These are phyloP conservation scores for Eolophus roseicapilla DNA, from an alignment of 2,113 vertebrate species.

Conservation along the genomic window DNA sequence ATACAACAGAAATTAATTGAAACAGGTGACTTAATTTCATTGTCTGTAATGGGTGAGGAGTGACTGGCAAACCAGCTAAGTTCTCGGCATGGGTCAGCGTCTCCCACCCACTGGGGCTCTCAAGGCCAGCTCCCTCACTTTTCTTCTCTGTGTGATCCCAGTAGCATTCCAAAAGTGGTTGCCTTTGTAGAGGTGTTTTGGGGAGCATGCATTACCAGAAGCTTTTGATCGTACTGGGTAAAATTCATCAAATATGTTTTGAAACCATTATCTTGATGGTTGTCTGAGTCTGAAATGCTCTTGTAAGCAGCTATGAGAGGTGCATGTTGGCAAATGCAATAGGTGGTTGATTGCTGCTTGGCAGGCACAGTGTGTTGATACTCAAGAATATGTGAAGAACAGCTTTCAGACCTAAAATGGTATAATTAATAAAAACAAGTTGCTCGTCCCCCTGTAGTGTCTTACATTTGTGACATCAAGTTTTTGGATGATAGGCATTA, in stretches of 20 bases:
- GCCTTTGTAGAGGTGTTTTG: not conserved
- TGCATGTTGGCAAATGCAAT: not conserved
- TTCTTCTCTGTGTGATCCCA: not conserved
- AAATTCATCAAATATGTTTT: not conserved
- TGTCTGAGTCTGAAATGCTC: not conserved
- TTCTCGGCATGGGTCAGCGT: not conserved
- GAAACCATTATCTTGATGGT: not conserved
- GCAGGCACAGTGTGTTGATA: not conserved
- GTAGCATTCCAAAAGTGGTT: not conserved
- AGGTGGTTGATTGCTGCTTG: not conserved
- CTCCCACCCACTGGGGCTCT: not conserved
- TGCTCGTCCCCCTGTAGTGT: not conserved
- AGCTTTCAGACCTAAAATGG: not conserved
- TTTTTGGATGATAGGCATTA: not conserved
- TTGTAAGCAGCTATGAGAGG: not conserved
- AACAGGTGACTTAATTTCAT: not conserved
- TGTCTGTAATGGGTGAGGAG: rapidly evolving
- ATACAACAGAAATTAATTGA: not conserved
- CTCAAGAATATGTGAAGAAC: not conserved
- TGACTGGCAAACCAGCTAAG: not conserved
- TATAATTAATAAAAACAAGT: not conserved
- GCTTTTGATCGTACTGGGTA: not conserved
- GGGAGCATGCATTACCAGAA: not conserved
- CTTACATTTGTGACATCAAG: not conserved
- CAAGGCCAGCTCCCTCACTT: not conserved